A percentile compares a stretch with the other conserved stretches of the same genome.
Evolutionary conservation across 2,797 vertebrate species (phyloP).

Genomic region (Syngnathus acus): DNA sequence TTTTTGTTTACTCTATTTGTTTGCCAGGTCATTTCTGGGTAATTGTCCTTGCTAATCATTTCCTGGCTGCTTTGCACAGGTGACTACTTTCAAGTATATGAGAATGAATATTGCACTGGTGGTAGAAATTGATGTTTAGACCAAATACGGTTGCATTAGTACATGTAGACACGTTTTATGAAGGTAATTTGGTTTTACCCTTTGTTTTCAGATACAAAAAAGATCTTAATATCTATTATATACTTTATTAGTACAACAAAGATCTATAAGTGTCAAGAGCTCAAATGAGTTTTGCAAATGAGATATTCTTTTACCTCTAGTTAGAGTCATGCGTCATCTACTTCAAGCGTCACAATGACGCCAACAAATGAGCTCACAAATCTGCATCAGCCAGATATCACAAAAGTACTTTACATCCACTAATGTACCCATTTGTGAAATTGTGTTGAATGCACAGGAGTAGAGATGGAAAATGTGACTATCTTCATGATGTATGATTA

Average conservation of each 20-base stretch:
- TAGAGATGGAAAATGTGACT: conserved; percentile 15
- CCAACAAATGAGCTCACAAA: conserved; percentile 69
- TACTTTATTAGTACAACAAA: too few relatives aligned
- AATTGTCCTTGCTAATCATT: conserved; percentile 58
- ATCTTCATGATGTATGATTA: conserved; percentile 34
- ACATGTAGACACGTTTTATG: neutral
- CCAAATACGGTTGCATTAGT: neutral
- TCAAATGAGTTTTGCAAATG: conserved; percentile 61
- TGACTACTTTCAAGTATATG: neutral
- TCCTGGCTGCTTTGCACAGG: conserved; percentile 44
- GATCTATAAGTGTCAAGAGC: conserved; percentile 42
- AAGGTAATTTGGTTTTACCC: conserved; percentile 2
- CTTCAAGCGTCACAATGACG: conserved; percentile 30
- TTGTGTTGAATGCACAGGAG: neutral
- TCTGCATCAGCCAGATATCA: conserved; percentile 51
- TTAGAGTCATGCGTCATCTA: too few relatives aligned
- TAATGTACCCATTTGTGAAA: conserved; percentile 18
- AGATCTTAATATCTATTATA: too few relatives aligned
- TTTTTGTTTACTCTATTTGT: conserved; percentile 54
- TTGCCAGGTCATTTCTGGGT: conserved; percentile 48
- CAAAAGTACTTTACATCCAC: conserved; percentile 26
- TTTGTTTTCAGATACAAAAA: too few relatives aligned
- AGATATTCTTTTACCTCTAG: conserved; percentile 33
- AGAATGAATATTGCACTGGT: neutral
- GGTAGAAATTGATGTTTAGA: neutral